Evolutionary conservation across 1,140 invertebrate genomes (phyloP).

Genomic region (Ditylenchus dipsaci): DNA sequence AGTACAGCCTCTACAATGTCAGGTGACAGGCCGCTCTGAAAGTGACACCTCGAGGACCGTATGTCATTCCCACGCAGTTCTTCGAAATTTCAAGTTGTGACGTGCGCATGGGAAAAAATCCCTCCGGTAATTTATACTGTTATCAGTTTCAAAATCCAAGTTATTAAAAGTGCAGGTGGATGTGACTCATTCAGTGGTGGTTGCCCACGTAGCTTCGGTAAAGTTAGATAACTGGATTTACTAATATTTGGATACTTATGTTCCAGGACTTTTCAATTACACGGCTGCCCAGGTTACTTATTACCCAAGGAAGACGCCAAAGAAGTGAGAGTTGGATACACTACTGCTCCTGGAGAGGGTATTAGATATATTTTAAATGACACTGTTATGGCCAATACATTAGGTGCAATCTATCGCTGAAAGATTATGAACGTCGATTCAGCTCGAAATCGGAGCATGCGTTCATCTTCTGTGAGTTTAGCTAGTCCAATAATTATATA

Average conservation of each 20-base stretch:
- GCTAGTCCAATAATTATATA: constrained; percentile 62
- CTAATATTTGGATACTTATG: not conserved
- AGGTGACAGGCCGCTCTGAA: constrained; percentile 59
- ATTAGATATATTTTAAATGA: constrained; percentile 43
- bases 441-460: constrained; percentile 92
- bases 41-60: constrained; percentile 54
- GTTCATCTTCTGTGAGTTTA: constrained; percentile 72
- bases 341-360: constrained; percentile 91
- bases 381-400: constrained; percentile 16
- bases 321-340: constrained; percentile 68
- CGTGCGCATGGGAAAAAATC: constrained; percentile 48
- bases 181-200: constrained; percentile 75
- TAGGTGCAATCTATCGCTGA: constrained; percentile 75
- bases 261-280: constrained; percentile 92
- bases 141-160: too few relatives aligned
- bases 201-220: constrained; percentile 71
- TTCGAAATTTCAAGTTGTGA: constrained; percentile 55
- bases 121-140: too few relatives aligned
- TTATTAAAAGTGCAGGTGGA: too few relatives aligned
- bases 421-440: constrained; percentile 95
- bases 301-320: constrained; percentile 67
- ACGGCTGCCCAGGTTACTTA: constrained; percentile 88
- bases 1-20: constrained; percentile 68
- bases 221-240: too few relatives aligned
- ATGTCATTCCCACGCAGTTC: constrained; percentile 55